phyloP scores from a whole-genome alignment of 2,113 vertebrate genomes.

The Nematolebias whitei region DNA sequence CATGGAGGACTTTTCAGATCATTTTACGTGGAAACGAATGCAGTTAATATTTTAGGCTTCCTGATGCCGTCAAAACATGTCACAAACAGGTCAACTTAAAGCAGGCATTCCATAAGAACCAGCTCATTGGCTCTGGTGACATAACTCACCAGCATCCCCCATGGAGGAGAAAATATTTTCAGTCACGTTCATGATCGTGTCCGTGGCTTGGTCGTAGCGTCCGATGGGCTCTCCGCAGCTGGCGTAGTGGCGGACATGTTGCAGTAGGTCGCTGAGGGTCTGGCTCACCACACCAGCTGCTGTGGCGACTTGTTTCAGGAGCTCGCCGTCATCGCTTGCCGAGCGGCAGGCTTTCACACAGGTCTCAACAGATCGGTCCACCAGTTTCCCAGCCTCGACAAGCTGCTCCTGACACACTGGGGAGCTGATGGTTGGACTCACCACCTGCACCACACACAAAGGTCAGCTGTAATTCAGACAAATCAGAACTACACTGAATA shows the following conservation, averaged over 20 bases:
- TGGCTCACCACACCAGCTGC: conserved; percentile 93
- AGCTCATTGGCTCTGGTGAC: not conserved
- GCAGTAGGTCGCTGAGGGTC: conserved; percentile 92
- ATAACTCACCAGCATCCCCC: conserved; percentile 96
- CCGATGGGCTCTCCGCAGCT: conserved; percentile 96
- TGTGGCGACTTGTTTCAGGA: conserved; percentile 92
- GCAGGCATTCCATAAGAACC: conserved; percentile 12
- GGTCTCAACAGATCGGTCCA: conserved; percentile 95
- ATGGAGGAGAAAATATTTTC: conserved; percentile 99
- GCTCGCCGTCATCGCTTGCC: conserved; percentile 87
- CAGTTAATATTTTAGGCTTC: conserved; percentile 14
- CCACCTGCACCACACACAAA: conserved; percentile 81
- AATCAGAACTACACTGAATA: not conserved
- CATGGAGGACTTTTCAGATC: conserved; percentile 14
- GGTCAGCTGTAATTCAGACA: not conserved
- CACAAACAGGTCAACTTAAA: conserved; percentile 16
- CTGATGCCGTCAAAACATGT: conserved; percentile 38
- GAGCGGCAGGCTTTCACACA: conserved; percentile 94
- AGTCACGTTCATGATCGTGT: conserved; percentile 98
- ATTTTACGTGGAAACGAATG: conserved; percentile 18
- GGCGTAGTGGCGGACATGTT: conserved; percentile 95
- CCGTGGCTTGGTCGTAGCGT: conserved; percentile 97
- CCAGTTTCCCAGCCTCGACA: conserved; percentile 94
- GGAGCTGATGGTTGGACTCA: conserved; percentile 97
- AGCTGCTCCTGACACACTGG: conserved; percentile 98